A percentile compares a stretch with the other conserved stretches of the same genome.
phyloP scores from a whole-genome alignment of 1,140 invertebrate species.

The Drosophila hydei region DNA sequence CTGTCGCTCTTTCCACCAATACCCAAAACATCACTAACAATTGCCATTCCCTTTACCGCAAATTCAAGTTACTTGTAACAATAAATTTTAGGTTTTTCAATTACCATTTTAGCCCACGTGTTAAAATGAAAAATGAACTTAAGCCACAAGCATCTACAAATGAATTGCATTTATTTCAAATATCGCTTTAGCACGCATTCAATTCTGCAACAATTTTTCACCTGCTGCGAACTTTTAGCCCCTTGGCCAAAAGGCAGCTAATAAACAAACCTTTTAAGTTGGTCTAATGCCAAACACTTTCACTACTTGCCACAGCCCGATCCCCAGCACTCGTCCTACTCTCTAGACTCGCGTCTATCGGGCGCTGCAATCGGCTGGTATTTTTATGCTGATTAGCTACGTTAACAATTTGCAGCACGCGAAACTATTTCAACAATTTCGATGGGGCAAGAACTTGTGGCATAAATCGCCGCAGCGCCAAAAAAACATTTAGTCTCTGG shows the following conservation, averaged over 20 bases:
- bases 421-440: constrained; percentile 78
- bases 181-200: constrained; percentile 26
- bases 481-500: constrained; percentile 9
- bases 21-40: too few relatives aligned
- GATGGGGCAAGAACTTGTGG: constrained; percentile 51
- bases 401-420: constrained; percentile 78
- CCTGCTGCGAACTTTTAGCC: not conserved
- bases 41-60: not conserved
- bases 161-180: constrained; percentile 11
- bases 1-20: too few relatives aligned
- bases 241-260: constrained; percentile 1
- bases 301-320: constrained; percentile 29
- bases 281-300: constrained; percentile 63
- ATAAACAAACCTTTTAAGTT: constrained; percentile 52
- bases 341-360: not conserved
- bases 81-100: not conserved
- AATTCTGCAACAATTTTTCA: constrained; percentile 6
- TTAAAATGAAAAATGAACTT: constrained; percentile 27
- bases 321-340: not conserved
- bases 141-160: constrained; percentile 4
- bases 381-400: constrained; percentile 79
- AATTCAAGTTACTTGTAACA: not conserved
- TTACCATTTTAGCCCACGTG: not conserved
- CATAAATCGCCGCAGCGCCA: constrained; percentile 59
- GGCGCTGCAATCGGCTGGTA: constrained; percentile 39